Evolutionary conservation across 2,797 vertebrate genomes (phyloP).

Genomic region (Gadopsis bispinosus): DNA sequence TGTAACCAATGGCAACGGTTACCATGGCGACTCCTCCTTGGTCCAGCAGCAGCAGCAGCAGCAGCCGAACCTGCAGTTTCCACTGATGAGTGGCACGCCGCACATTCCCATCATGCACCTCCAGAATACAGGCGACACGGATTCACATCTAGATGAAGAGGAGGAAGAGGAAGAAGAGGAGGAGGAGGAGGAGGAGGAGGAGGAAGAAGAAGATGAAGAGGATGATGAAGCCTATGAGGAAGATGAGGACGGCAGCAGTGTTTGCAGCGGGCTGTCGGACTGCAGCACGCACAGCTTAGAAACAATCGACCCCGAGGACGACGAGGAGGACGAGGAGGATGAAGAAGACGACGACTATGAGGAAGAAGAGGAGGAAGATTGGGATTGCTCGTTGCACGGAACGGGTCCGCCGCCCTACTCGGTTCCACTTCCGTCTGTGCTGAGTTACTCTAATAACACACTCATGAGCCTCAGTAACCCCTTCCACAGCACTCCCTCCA

Average conservation of each 20-base stretch:
- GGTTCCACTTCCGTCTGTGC: conserved; percentile 90
- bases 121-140: conserved; percentile 58
- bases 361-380: conserved; percentile 86
- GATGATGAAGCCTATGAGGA: conserved; percentile 81
- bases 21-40: conserved; percentile 89
- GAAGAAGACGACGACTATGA: conserved; percentile 87
- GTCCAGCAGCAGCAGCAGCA: conserved; percentile 80
- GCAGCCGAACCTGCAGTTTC: conserved; percentile 85
- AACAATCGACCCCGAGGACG: conserved; percentile 91
- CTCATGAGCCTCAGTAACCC: conserved; percentile 84
- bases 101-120: conserved; percentile 89
- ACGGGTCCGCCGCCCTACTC: conserved; percentile 77
- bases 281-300: conserved; percentile 95
- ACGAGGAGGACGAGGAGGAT: conserved; percentile 90
- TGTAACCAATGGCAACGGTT: conserved; percentile 89
- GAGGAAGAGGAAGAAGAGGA: conserved; percentile 88
- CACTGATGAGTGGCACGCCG: conserved; percentile 85
- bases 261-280: conserved; percentile 94
- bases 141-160: conserved; percentile 62
- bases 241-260: conserved; percentile 90
- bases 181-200: conserved; percentile 85
- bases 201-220: conserved; percentile 81
- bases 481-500: conserved; percentile 85
- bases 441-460: conserved; percentile 89
- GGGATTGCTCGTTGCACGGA: conserved; percentile 78